Evolutionary conservation across 64 coral and sea anemone species (phyloP), one percentile per base, ranked within the genome.

Genomic region (Stylophora pistillata): DNA sequence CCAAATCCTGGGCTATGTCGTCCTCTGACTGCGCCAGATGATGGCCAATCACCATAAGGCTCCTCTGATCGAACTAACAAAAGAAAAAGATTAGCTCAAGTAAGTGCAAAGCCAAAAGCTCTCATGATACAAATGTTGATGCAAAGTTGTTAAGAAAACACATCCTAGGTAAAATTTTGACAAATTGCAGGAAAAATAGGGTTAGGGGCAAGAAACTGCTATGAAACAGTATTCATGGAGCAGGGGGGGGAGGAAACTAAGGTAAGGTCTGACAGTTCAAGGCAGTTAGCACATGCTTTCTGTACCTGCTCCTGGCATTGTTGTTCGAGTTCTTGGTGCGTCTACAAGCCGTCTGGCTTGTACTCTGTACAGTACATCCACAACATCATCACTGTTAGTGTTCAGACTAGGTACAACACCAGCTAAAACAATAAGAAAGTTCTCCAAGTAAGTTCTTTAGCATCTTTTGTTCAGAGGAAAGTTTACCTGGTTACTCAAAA

Each of bases 331-430:
- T 77, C 90, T 87, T 15, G 97, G 93, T 47, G 63, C 62, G 27
- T 99, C 97, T 79, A 82, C 29, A 87, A 99, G 90, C 72, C 88
- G 82, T 88, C 70, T 76, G 16, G 76, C 97, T 53, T 99, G 97
- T 13, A 99, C 97, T 77, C 97, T 90, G 87, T 93, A 99, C 21
- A 95, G 86, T 26, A 99, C 88, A 82, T 99, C 97, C 78, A 99
- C 92, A 18, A 95, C 93, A 58, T 99, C 97, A 34, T 72, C 74
- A 56, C 90, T 88, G 30, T 87, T 92, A 58, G 90, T 88, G 12
- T 82, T 88, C 16, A 89, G 71, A 74, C 93, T 89, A 21, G 91
- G 90, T 9, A 93, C 80, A 21, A 88, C 30, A 78, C 95, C 95
- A 61, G 86, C 95, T 96, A 55, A 13, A 64, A 37, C 15, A 37